A percentile compares a stretch with the other conserved stretches of the same genome.
Conservation (phyloP, 2,113 vertebrate species). For the Nycticebus coucang region DNA sequence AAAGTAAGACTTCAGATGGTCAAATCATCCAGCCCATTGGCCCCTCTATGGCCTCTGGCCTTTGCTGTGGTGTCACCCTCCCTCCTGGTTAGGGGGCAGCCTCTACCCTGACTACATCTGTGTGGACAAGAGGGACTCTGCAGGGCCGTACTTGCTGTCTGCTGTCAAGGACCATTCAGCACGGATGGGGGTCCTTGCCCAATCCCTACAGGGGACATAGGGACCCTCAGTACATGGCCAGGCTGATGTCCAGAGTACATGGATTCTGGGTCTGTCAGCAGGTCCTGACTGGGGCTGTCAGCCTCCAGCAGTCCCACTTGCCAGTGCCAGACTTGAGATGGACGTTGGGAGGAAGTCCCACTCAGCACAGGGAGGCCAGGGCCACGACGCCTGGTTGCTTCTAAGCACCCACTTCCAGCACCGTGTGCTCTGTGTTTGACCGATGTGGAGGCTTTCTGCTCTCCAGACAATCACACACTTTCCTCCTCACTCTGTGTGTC, state of each 20-base stretch:
- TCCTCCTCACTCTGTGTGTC: accelerated
- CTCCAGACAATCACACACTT: accelerated
- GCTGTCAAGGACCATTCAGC: accelerated
- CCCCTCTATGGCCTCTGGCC: background rate
- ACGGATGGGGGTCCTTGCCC: background rate
- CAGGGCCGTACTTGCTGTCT: background rate
- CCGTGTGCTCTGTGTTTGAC: background rate
- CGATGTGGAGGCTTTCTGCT: background rate
- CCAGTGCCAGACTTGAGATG: accelerated
- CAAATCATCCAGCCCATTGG: accelerated
- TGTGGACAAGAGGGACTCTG: background rate
- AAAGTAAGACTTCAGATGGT: background rate
- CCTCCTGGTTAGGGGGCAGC: background rate
- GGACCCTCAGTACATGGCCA: accelerated
- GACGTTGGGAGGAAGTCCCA: accelerated
- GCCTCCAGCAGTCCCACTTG: no score
- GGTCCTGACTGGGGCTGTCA: accelerated
- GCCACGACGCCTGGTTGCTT: accelerated
- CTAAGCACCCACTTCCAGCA: no score
- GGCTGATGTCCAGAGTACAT: accelerated
- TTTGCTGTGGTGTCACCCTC: accelerated
- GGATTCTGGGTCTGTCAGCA: no score
- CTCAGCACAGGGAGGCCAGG: accelerated
- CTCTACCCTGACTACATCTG: accelerated
- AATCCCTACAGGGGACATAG: background rate